A percentile compares a stretch with the other conserved stretches of the same genome.
Evolutionary conservation across 2,797 vertebrate genomes (phyloP).

Genomic region (Nannoperca australis): DNA sequence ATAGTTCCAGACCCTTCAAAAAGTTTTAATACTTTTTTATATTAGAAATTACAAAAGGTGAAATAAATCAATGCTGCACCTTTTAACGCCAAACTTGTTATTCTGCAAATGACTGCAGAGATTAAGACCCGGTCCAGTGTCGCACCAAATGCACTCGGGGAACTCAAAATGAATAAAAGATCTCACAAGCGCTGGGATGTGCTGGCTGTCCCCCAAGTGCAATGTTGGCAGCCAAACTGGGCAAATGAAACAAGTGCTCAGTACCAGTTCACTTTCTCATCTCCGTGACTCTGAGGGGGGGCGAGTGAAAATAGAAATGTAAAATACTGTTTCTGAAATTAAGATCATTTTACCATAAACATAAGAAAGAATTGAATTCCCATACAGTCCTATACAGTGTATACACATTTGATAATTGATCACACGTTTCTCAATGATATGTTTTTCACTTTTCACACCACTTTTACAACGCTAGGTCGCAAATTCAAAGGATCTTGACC

Average conservation of each 20-base stretch:
- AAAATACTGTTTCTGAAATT: background rate
- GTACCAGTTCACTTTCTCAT: slow-evolving; percentile 41
- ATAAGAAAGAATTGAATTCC: background rate
- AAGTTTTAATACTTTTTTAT: background rate
- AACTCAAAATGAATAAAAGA: slow-evolving; percentile 49
- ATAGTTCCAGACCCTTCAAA: background rate
- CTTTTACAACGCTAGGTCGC: background rate
- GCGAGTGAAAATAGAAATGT: background rate
- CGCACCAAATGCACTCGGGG: slow-evolving; percentile 27
- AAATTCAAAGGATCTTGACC: background rate
- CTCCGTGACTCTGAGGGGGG: background rate
- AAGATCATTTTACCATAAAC: background rate
- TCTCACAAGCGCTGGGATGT: slow-evolving; percentile 28
- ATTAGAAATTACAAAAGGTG: background rate
- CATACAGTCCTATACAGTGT: too few species aligned
- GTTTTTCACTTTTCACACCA: background rate
- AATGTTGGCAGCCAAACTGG: slow-evolving; percentile 44
- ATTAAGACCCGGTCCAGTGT: slow-evolving; percentile 29
- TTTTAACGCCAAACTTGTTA: slow-evolving; percentile 6
- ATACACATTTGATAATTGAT: background rate
- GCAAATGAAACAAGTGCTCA: slow-evolving; percentile 42
- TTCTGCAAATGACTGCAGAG: slow-evolving; percentile 37
- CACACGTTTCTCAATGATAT: background rate
- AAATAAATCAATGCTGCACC: slow-evolving; percentile 19
- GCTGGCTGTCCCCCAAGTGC: slow-evolving; percentile 50